These are phyloP conservation scores for Brachyptera putata DNA, from an alignment of 2,888 invertebrate genomes.

Conservation along the genomic window DNA sequence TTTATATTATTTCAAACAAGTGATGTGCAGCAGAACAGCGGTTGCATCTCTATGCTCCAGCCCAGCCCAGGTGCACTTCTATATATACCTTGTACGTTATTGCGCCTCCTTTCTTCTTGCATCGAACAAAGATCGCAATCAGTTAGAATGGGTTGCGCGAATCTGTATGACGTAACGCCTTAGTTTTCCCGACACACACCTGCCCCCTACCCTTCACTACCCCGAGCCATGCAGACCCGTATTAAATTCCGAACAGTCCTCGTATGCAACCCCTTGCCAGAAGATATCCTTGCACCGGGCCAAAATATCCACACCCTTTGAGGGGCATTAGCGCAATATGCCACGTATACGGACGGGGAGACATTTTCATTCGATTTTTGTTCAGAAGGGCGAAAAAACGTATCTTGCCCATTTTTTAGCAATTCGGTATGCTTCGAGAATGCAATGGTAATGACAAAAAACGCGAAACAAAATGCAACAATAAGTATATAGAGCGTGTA, in stretches of 20 bases:
- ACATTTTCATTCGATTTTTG: not conserved
- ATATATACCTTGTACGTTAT: not conserved
- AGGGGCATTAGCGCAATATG: not conserved
- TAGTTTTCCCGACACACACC: not conserved
- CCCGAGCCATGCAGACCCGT: not conserved
- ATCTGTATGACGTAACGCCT: slow-evolving; percentile 6
- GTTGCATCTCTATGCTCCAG: slow-evolving; percentile 3
- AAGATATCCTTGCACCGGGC: not conserved
- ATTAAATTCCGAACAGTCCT: slow-evolving; percentile 15
- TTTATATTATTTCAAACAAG: slow-evolving; percentile 22
- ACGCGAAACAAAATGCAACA: too few relatives aligned
- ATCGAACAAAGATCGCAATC: slow-evolving; percentile 20
- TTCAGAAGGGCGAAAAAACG: not conserved
- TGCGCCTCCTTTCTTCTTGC: not conserved
- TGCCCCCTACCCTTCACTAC: not conserved
- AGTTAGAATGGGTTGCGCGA: slow-evolving; percentile 20
- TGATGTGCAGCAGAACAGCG: not conserved
- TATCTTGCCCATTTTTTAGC: not conserved
- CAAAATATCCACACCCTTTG: not conserved
- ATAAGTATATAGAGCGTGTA: too few relatives aligned
- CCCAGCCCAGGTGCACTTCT: not conserved
- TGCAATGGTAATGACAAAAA: too few relatives aligned
- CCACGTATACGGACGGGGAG: not conserved
- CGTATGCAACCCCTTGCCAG: slow-evolving; percentile 18
- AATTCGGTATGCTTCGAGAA: not conserved